Evolutionary conservation across 2,797 vertebrate species (phyloP), one percentile per base, ranked within the genome.

Genomic region (Myotis vivesi): DNA sequence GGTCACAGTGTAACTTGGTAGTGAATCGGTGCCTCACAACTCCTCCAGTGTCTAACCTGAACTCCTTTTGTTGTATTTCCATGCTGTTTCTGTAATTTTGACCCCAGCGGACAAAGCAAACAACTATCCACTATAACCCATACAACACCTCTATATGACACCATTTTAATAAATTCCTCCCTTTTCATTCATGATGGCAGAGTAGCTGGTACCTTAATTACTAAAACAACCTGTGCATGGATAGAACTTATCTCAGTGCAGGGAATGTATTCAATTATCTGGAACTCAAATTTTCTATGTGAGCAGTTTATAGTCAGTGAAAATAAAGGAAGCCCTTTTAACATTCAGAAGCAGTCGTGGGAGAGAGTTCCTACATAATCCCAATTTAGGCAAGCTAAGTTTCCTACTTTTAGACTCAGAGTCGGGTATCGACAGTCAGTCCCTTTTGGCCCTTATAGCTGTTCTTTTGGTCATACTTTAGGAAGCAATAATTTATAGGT

Each of bases 231-330:
- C 89, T 97, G 93, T 96, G 95, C 97, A 95, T 97, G 87, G 94
- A 89, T 94, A 92, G 91, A 95, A 95, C 87, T 95, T 95, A 96
- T 93, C 94, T 96, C 90, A 89, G 88, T 93, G 76, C 76, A 89
- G 87, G 95, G 69, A 93, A 96, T 94, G 36, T 94, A 96, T 93
- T 94, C 92, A 97, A 81, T 69, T 95, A 57, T 92, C 81, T 96
- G 96, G 95, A 97, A 92, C 95, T 49, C 95, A 92, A 6, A 87
- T 95, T 93, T 96, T 97, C 96, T 96, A 85, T 97, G 88, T 92
- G 93, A 97, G 94, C 89, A 90, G 94, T 87, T 97, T 81, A 92
- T 95, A 95, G 94, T 95, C 91, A 97, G 85, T 97, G 88, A 97
- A 97, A 97, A 5, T 41, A 92, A 97, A 97, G 92, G 69, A 96